A percentile compares a stretch with the other conserved stretches of the same genome.
Conservation (phyloP, 2,797 vertebrate species). For the Taenioides sp. region DNA sequence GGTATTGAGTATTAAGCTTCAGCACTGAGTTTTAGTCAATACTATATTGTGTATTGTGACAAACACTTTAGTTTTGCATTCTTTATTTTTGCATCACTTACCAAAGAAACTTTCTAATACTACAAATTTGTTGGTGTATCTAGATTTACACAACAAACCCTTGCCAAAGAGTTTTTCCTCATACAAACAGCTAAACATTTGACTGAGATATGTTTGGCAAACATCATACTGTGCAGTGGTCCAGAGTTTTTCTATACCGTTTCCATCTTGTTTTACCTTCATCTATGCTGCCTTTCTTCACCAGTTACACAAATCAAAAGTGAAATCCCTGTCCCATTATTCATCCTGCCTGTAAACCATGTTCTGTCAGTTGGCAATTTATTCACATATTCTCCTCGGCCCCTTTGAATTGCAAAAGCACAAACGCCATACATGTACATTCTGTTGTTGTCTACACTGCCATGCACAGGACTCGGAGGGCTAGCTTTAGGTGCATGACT, state of each 20-base stretch:
- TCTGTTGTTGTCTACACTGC: background rate
- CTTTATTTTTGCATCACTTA: too few species aligned
- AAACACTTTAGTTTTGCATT: too few species aligned
- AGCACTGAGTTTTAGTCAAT: too few species aligned
- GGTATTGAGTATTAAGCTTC: too few species aligned
- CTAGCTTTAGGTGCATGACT: constrained; percentile 42
- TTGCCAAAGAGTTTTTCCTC: too few species aligned
- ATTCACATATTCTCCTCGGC: constrained; percentile 68
- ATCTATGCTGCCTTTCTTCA: constrained; percentile 20
- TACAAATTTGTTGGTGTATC: too few species aligned
- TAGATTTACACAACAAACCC: too few species aligned
- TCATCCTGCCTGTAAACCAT: constrained; percentile 61
- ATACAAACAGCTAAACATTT: too few species aligned
- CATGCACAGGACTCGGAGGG: constrained; percentile 21
- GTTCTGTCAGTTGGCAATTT: constrained; percentile 62
- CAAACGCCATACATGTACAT: constrained; percentile 33
- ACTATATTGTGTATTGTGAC: too few species aligned
- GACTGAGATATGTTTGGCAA: too few species aligned
- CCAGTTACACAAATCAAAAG: constrained; percentile 52
- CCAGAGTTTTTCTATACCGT: background rate
- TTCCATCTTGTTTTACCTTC: constrained; percentile 12
- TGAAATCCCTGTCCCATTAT: constrained; percentile 58
- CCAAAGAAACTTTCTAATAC: too few species aligned
- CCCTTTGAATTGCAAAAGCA: constrained; percentile 66
- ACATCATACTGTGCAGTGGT: too few species aligned